Evolutionary conservation across 2,888 invertebrate genomes (phyloP), one percentile per base, ranked within the genome.

Genomic region (Idaea biselata): DNA sequence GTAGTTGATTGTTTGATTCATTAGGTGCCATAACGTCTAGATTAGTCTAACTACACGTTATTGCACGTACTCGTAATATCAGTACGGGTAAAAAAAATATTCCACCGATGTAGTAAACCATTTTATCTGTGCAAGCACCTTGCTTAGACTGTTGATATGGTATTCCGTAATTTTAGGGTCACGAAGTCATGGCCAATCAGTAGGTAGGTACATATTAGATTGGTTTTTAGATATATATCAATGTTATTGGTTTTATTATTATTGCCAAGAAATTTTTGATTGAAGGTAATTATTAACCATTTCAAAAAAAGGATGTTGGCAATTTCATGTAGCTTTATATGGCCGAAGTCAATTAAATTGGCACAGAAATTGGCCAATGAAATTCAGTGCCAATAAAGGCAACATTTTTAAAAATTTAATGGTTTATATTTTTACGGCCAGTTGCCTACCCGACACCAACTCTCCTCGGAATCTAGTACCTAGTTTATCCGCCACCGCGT

Each of bases 121-220:
- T 1, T 44, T 44, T 44, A 3, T 8, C 44, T 44, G 11, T 44
- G 44, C 14, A 44, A 44, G 44, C 44, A 14, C 44, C 14, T 11
- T 44, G 44, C 14, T 44, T 44, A 14, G 44, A 44, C 44, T 11
- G 14, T 44, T 44, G 44, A 6, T 1, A 44, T 44, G 5, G 44
- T 44, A 44, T 44, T 44, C 44, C 44, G 44, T 44, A 44, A 44
- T 44, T 44, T 44, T 44, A 44, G 44, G 44, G 44, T 44, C 44
- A 44, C 44, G 14, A 11, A 44, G 44, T 44, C 44, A 44, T 44
- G 44, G 44, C 11, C 44, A 44, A 44, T 44, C 7, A 44, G 44
- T 8, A 32, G 32, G 32, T 44, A 44, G 44, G 14, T 44, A 44
- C 44, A 44, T 44, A 44, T 44, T 44, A 44, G 44, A 44, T 44